phyloP scores from a whole-genome alignment of 2,888 invertebrate genomes.

The Lycaena phlaeas region DNA sequence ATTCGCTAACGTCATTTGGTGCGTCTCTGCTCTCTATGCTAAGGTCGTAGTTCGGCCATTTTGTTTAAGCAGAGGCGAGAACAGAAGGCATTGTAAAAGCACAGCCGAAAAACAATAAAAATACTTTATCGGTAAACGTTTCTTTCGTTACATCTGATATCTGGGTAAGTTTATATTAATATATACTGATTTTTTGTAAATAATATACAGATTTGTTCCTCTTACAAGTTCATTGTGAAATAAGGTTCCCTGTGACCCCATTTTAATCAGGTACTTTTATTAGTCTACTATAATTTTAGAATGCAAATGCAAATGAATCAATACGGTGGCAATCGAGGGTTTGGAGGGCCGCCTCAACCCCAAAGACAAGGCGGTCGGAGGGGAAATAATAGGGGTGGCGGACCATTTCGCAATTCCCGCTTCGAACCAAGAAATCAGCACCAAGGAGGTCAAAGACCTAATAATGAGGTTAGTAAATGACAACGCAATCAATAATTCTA shows the following conservation, averaged over 20 bases:
- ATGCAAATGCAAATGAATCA: constrained; percentile 65
- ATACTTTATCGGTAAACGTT: too few species aligned
- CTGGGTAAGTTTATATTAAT: neutral
- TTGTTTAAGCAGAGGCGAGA: neutral
- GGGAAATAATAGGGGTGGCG: constrained; percentile 45
- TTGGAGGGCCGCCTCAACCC: constrained; percentile 62
- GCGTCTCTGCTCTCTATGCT: too few species aligned
- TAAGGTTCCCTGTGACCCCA: too few species aligned
- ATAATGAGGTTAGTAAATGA: constrained; percentile 40
- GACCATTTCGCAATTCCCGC: constrained; percentile 52
- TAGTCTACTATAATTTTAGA: constrained; percentile 19
- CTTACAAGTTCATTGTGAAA: too few species aligned
- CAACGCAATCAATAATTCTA: too few species aligned
- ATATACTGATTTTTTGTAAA: too few species aligned
- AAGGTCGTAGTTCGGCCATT: too few species aligned
- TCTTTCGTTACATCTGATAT: neutral
- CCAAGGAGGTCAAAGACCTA: constrained; percentile 61
- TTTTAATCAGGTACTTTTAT: too few species aligned
- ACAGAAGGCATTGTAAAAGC: neutral
- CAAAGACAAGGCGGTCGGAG: constrained; percentile 57
- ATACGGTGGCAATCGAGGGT: constrained; percentile 61
- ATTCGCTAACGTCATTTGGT: too few species aligned
- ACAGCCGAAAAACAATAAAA: too few species aligned
- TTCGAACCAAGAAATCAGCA: constrained; percentile 49
- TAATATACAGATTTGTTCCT: neutral